phyloP scores from a whole-genome alignment of 1,140 invertebrate genomes.

The Hydropsyche tenuis region DNA sequence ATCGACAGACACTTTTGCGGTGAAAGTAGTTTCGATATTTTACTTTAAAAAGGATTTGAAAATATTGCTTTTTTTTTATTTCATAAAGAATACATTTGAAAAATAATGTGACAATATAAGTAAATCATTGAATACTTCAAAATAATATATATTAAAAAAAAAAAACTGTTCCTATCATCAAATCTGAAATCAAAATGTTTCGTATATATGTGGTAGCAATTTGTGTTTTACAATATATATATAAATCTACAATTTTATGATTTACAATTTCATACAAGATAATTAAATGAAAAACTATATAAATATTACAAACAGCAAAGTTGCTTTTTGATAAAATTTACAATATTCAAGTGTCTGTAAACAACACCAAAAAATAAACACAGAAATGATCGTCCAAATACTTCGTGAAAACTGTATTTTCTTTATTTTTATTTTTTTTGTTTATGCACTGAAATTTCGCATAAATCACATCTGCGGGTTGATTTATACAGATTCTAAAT shows the following conservation, averaged over 20 bases:
- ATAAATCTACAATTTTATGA: too few species aligned
- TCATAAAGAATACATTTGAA: too few species aligned
- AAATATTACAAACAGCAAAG: too few species aligned
- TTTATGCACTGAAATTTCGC: conserved; percentile 9
- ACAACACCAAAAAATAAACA: background rate
- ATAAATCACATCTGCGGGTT: too few species aligned
- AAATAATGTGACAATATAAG: background rate
- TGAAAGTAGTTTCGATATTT: background rate
- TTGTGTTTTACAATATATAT: conserved; percentile 4
- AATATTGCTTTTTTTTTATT: too few species aligned
- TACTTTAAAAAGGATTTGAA: background rate
- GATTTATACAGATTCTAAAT: background rate
- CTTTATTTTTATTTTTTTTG: conserved; percentile 24
- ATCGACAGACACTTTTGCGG: background rate
- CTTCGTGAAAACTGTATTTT: conserved; percentile 4
- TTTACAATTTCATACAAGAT: too few species aligned
- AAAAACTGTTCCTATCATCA: too few species aligned
- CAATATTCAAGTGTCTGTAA: background rate
- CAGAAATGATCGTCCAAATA: background rate
- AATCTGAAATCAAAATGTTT: too few species aligned
- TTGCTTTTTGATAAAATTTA: background rate
- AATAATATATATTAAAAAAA: too few species aligned
- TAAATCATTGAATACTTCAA: too few species aligned
- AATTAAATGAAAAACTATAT: too few species aligned
- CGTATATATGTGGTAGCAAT: too few species aligned